Evolutionary conservation across 2,797 vertebrate species (phyloP).

Genomic region (Sandelia bainsii): DNA sequence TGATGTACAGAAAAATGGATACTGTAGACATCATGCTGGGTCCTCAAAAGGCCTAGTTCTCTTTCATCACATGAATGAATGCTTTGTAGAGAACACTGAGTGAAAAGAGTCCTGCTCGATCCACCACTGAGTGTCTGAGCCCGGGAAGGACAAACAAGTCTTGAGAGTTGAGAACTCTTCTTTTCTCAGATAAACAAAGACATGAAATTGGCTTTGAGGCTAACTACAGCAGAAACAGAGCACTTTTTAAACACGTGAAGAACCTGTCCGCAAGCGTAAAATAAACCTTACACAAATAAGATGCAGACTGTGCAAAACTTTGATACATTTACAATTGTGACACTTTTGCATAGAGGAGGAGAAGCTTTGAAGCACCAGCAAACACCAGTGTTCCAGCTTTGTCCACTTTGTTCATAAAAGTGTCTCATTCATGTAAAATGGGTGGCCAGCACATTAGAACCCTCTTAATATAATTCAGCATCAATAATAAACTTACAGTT

Average conservation of each 20-base stretch:
- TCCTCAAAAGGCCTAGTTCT: conserved; percentile 47
- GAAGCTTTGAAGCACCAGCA: conserved; percentile 30
- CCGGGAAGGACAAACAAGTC: conserved; percentile 71
- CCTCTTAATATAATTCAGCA: no score
- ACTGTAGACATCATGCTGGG: conserved; percentile 40
- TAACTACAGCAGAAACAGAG: conserved; percentile 55
- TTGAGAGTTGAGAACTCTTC: conserved; percentile 60
- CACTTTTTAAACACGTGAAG: conserved; percentile 56
- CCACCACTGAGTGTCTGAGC: conserved; percentile 46
- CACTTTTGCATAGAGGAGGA: conserved; percentile 32
- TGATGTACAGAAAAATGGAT: conserved; percentile 58
- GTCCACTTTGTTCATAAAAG: no score
- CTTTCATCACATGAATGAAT: conserved; percentile 64
- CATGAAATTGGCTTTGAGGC: conserved; percentile 64
- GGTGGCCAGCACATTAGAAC: no score
- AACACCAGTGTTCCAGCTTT: no score
- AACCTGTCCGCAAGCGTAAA: conserved; percentile 59
- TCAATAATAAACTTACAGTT: no score
- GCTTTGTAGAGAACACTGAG: conserved; percentile 30
- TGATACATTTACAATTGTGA: conserved; percentile 38
- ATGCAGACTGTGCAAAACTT: conserved; percentile 25
- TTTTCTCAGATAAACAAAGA: conserved; percentile 71
- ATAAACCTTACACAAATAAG: conserved; percentile 61
- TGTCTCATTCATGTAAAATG: no score
- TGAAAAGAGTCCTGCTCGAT: conserved; percentile 43